These are phyloP conservation scores for Heliconius sara DNA, from an alignment of 2,888 invertebrate genomes.

Conservation along the genomic window DNA sequence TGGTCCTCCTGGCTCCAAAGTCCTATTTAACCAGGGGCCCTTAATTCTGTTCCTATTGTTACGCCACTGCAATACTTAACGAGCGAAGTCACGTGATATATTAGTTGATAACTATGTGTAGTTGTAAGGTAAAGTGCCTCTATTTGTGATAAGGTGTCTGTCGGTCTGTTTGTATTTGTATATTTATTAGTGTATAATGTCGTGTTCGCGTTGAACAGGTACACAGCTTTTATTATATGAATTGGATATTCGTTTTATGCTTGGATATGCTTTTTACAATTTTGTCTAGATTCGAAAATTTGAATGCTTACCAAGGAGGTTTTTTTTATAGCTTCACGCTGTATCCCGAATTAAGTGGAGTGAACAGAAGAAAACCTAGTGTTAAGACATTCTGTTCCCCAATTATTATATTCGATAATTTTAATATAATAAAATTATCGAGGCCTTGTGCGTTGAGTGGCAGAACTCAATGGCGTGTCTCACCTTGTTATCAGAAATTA, in stretches of 20 bases:
- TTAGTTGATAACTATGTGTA: background rate
- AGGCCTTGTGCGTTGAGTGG: no score
- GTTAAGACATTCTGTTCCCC: no score
- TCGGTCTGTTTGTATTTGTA: conserved; percentile 24
- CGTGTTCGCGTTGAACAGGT: background rate
- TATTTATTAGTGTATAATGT: conserved; percentile 44
- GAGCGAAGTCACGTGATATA: conserved; percentile 13
- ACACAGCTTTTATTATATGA: background rate
- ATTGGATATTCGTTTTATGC: background rate
- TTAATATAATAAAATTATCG: no score
- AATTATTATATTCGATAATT: no score
- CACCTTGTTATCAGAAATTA: no score
- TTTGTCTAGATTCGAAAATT: no score
- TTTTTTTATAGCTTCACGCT: no score
- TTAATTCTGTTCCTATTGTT: background rate
- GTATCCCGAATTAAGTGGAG: no score
- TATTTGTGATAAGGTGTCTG: conserved; percentile 55
- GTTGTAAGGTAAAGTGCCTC: conserved; percentile 58
- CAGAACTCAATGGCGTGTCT: no score
- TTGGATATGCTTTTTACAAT: background rate
- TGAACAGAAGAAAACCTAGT: no score
- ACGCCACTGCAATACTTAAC: background rate
- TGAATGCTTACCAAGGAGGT: no score
- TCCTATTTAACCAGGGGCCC: background rate
- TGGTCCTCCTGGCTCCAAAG: no score